Base-by-base conservation (phyloP, 2,888 invertebrate genomes). In the Sylvicola cinctus region DNA sequence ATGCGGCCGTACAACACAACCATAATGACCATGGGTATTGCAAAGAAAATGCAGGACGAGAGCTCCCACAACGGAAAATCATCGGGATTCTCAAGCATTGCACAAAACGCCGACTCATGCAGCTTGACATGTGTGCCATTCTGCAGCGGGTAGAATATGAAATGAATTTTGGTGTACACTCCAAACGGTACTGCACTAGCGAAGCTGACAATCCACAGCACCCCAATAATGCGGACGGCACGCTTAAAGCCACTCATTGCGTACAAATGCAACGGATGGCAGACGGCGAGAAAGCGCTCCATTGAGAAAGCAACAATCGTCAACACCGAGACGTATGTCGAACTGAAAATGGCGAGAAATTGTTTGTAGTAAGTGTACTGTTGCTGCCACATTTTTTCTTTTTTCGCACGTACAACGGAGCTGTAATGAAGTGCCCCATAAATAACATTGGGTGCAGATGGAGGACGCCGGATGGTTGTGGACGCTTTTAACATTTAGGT, bases 241-340 rank as follows among this genome's bases (percentile, higher is more conserved):
- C 88, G 62, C 32, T 78, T 70, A 20, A 84, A 67, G 2, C 81
- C 80, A 2, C 81, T 78, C 70, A 87, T 78, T 26, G 76, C 71
- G 55, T 84, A 79, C 39, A 79, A 65, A 49, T 75, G 73, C 28
- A 90, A 60, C 0, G 90, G 88, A 52, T 87, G 80, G 51, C 90
- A 90, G 48, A 90, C 88, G 23, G 88, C 88, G 42, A 88, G 60
- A 61, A 87, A 85, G 29, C 90, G 68, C 60, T 90, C 90, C 58
- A 80, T 71, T 1, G 88, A 87, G 59, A 90, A 90, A 3, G 85
- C 84, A 30, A 87, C 84, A 44, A 90, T 88, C 16, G 88, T 90
- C 49, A 90, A 60, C 32, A 88, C 83, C 2, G 88, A 88, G 2
- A 84, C 85, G 56, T 88, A 87, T 1, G 84, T 79, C 1, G 85